phyloP scores from a whole-genome alignment of 2,797 vertebrate species.

The Coregonus ussuriensis region DNA sequence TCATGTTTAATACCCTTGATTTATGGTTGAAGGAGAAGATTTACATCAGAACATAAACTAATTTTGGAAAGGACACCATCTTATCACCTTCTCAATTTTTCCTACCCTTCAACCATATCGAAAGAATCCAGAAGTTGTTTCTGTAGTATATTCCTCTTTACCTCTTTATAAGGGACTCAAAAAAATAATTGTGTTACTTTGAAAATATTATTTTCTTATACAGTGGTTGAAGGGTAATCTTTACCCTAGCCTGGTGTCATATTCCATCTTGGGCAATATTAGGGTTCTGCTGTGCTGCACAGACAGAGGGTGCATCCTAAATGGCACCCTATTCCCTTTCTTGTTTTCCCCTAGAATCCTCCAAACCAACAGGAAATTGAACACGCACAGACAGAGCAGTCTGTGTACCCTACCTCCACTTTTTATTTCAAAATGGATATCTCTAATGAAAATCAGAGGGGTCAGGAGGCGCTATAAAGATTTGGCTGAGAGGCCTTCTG shows the following conservation, averaged over 20 bases:
- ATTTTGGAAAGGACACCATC: not conserved
- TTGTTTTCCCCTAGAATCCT: constrained; percentile 34
- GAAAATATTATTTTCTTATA: not conserved
- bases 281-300: not conserved
- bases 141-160: not conserved
- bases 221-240: not conserved
- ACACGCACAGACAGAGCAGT: constrained; percentile 34
- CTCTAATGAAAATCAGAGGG: constrained; percentile 60
- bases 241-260: not conserved
- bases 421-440: constrained; percentile 60
- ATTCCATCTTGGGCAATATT: not conserved
- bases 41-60: constrained; percentile 3
- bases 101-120: not conserved
- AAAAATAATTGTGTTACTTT: not conserved
- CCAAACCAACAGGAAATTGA: constrained; percentile 62
- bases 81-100: constrained; percentile 42
- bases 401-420: constrained; percentile 41
- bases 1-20: not conserved
- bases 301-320: not conserved
- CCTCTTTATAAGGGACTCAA: not conserved
- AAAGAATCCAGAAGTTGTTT: not conserved
- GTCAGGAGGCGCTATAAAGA: constrained; percentile 30
- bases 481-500: constrained; percentile 37
- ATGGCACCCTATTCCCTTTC: not conserved
- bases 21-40: constrained; percentile 4